A percentile compares a stretch with the other conserved stretches of the same genome.
phyloP scores from a whole-genome alignment of 2,888 invertebrate species.

The Lampropteryx suffumata region DNA sequence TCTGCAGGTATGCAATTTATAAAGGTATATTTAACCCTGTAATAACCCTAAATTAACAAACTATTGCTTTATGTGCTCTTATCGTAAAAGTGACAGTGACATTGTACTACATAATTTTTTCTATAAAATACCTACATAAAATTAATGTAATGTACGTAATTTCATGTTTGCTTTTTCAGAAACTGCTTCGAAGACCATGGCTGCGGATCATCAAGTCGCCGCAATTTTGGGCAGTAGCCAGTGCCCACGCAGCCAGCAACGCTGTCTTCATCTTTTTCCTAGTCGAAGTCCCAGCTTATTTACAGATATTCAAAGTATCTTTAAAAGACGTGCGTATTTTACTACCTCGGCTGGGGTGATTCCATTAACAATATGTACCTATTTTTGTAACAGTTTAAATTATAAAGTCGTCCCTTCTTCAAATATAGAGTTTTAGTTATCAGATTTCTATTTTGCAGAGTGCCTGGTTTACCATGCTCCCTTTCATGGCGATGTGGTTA shows the following conservation, averaged over 20 bases:
- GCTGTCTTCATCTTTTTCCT: constrained; percentile 61
- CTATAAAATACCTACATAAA: too few species aligned
- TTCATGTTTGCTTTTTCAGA: constrained; percentile 43
- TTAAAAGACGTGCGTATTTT: constrained; percentile 51
- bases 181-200: constrained; percentile 55
- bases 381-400: too few species aligned
- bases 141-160: too few species aligned
- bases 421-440: background rate
- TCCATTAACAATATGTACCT: too few species aligned
- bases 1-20: too few species aligned
- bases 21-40: too few species aligned
- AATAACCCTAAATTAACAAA: too few species aligned
- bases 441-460: constrained; percentile 46
- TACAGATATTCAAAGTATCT: constrained; percentile 43
- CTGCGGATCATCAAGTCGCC: constrained; percentile 49
- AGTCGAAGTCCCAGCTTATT: constrained; percentile 52
- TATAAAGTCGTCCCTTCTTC: too few species aligned
- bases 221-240: constrained; percentile 57
- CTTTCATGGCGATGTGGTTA: constrained; percentile 51
- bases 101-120: too few species aligned
- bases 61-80: too few species aligned
- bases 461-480: constrained; percentile 47
- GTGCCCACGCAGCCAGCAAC: constrained; percentile 58
- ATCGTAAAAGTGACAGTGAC: too few species aligned
- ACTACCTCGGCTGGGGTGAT: too few species aligned